A percentile compares a stretch with the other conserved stretches of the same genome.
phyloP scores from a whole-genome alignment of 2,113 vertebrate genomes.

The Semicossyphus pulcher region DNA sequence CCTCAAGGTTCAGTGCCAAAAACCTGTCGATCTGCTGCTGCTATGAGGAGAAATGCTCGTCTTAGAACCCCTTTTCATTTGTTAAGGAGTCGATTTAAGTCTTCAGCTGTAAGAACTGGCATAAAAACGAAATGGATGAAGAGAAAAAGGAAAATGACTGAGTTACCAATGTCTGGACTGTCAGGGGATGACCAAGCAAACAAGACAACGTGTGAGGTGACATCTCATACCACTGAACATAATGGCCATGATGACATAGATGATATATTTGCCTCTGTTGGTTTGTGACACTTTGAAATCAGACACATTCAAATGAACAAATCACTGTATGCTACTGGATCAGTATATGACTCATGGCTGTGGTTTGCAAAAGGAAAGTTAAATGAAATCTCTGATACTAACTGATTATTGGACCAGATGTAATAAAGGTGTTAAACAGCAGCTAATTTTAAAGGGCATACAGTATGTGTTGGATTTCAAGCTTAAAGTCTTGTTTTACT shows the following conservation, averaged over 20 bases:
- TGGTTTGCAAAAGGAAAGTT: background rate
- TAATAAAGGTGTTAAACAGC: too few relatives aligned
- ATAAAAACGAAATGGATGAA: background rate
- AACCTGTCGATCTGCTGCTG: background rate
- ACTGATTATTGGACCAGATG: background rate
- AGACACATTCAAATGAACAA: background rate
- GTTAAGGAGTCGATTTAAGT: constrained; percentile 18
- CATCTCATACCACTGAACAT: background rate
- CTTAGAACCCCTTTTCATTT: constrained; percentile 10
- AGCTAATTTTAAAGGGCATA: too few relatives aligned
- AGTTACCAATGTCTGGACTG: background rate
- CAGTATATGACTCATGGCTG: background rate
- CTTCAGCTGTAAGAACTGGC: background rate
- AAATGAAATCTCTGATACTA: background rate
- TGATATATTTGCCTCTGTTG: constrained; percentile 81
- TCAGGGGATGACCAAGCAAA: background rate
- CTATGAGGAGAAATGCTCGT: background rate
- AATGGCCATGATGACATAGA: constrained; percentile 75
- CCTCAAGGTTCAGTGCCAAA: constrained; percentile 6
- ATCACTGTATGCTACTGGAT: background rate
- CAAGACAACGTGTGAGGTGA: background rate
- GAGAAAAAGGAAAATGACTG: background rate
- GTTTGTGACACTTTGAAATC: constrained; percentile 61
- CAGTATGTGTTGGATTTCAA: too few relatives aligned
- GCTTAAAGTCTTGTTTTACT: too few relatives aligned